phyloP scores from a whole-genome alignment of 2,888 invertebrate species.

The Petrolisthes manimaculis region DNA sequence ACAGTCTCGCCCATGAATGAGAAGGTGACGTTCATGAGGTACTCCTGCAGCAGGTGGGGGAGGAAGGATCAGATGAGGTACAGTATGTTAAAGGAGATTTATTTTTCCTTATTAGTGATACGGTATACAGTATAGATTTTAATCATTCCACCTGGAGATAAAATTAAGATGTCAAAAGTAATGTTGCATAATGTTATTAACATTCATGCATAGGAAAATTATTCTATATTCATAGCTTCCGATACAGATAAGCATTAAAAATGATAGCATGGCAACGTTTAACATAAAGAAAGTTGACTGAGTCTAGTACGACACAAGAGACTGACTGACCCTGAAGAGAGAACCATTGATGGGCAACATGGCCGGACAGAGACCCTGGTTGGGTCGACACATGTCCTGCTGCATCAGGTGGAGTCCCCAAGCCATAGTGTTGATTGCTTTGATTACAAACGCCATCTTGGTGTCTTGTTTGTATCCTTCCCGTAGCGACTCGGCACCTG shows the following conservation, averaged over 20 bases:
- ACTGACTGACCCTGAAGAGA: constrained; percentile 75
- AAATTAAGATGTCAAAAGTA: too few relatives aligned
- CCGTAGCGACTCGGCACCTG: constrained; percentile 72
- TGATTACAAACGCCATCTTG: constrained; percentile 83
- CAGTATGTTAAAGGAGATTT: too few relatives aligned
- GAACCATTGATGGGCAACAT: constrained; percentile 81
- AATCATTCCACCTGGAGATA: too few relatives aligned
- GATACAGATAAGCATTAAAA: too few relatives aligned
- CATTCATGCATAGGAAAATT: too few relatives aligned
- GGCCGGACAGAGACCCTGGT: constrained; percentile 75
- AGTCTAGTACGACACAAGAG: too few relatives aligned
- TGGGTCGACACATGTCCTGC: constrained; percentile 74
- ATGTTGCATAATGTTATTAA: too few relatives aligned
- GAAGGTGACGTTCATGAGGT: constrained; percentile 81
- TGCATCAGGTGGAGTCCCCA: constrained; percentile 81
- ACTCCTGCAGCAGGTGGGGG: constrained; percentile 72
- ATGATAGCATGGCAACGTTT: too few relatives aligned
- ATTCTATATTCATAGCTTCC: too few relatives aligned
- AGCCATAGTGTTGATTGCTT: constrained; percentile 82
- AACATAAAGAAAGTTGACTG: too few relatives aligned
- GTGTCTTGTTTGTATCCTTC: constrained; percentile 79
- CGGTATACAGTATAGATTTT: too few relatives aligned
- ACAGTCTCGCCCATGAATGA: constrained; percentile 77
- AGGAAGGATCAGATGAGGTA: not conserved
- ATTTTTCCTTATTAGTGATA: too few relatives aligned